Percentiles rank a stretch among this genome's conserved stretches.
phyloP scores from a whole-genome alignment of 2,888 invertebrate genomes.

The Nephrocerus scutellatus region DNA sequence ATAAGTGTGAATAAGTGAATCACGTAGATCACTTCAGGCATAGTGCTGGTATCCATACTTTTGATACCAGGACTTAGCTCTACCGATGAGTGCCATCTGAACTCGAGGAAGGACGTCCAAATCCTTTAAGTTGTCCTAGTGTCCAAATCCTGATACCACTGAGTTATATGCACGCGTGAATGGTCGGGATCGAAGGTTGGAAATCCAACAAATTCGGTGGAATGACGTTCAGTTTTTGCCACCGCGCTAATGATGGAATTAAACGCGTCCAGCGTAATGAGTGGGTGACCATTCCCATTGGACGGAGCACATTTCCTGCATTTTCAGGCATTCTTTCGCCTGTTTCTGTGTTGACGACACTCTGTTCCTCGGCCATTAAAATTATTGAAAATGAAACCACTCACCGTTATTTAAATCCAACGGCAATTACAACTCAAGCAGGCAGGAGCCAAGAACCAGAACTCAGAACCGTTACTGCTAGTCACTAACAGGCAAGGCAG shows the following conservation, averaged over 20 bases:
- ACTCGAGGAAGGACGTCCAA: not conserved
- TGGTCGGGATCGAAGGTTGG: constrained; percentile 10
- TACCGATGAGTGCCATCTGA: not conserved
- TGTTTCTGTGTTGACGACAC: too few relatives aligned
- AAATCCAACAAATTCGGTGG: constrained; percentile 4
- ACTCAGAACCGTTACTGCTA: too few relatives aligned
- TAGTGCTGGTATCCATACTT: too few relatives aligned
- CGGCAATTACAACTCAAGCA: too few relatives aligned
- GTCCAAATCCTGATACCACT: constrained; percentile 4
- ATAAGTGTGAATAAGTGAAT: constrained; percentile 4
- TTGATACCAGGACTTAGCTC: not conserved
- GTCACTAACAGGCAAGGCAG: too few relatives aligned
- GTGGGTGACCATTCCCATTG: too few relatives aligned
- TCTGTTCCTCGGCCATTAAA: constrained; percentile 3
- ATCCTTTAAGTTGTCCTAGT: not conserved
- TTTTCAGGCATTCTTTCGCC: constrained; percentile 1
- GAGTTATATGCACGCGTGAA: constrained; percentile 5
- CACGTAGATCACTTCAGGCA: constrained; percentile 2
- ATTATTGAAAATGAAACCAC: not conserved
- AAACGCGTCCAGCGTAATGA: not conserved
- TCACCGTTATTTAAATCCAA: too few relatives aligned
- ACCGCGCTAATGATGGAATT: constrained; percentile 3
- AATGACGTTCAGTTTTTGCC: constrained; percentile 2
- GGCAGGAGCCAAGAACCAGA: too few relatives aligned
- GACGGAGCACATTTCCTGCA: not conserved